phyloP scores from a whole-genome alignment of 2,888 invertebrate species.

The Steinernema carpocapsae region DNA sequence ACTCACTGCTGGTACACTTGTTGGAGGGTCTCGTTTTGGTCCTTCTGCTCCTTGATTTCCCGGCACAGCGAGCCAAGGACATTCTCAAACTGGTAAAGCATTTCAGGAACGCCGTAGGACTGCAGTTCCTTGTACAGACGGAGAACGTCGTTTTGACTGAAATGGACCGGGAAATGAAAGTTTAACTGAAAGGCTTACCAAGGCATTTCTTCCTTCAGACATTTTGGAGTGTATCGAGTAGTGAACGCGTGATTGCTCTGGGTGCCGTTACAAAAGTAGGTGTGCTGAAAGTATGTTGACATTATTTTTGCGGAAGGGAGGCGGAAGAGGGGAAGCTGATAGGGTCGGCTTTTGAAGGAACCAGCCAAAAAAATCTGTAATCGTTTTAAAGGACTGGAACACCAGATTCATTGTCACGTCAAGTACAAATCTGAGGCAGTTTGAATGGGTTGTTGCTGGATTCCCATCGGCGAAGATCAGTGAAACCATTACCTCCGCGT shows the following conservation, averaged over 20 bases:
- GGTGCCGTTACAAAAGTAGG: too few species aligned
- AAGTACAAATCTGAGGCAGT: too few species aligned
- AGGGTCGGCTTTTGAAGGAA: too few species aligned
- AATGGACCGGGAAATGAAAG: constrained; percentile 45
- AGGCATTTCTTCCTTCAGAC: background rate
- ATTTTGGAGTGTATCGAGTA: background rate
- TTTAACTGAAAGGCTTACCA: constrained; percentile 2
- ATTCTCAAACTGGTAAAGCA: constrained; percentile 73
- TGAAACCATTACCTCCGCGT: background rate
- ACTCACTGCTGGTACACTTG: constrained; percentile 73
- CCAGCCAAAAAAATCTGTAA: too few species aligned
- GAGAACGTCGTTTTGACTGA: constrained; percentile 73
- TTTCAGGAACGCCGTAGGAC: constrained; percentile 71
- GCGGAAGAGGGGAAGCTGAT: too few species aligned
- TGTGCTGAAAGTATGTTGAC: too few species aligned
- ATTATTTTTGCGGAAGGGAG: too few species aligned
- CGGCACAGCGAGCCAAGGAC: constrained; percentile 73
- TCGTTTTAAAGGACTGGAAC: too few species aligned
- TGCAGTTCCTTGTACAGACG: constrained; percentile 73
- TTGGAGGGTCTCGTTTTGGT: constrained; percentile 74
- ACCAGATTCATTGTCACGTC: too few species aligned
- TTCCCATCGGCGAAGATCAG: too few species aligned
- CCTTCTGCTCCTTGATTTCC: constrained; percentile 73
- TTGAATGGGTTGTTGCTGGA: too few species aligned
- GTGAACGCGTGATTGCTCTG: background rate